Base-by-base conservation (phyloP, 2,888 invertebrate genomes). In the Phengaris arion region DNA sequence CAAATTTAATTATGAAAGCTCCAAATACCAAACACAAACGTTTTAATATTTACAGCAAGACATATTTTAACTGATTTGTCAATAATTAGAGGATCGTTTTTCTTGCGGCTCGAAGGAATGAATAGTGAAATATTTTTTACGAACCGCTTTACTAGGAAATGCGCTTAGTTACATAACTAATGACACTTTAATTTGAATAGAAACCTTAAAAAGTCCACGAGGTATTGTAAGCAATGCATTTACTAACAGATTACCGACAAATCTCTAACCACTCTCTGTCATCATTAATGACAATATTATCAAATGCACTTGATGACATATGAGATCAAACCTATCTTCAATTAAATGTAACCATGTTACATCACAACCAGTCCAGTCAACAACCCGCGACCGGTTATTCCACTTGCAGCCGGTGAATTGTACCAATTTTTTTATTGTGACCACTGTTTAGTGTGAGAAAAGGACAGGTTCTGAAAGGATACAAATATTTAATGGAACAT, bases 301-400 rank as follows among this genome's bases (percentile, higher is more conserved):
- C 64, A 45, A 64, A 12, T 64, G 35, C 0, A 64, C 64, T 35
- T 45, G 64, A 64, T 64, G 64, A 64, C 64, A 45, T 64, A 3
- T 64, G 8, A 59, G 45, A 46, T 46, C 68, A 68, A 48, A 69
- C 9, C 69, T 69, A 69, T 69, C 48, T 52, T 2, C 48, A 15
- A 51, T 48, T 15, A 48, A 48, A 15, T 15, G 84, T 82, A 85
- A 84, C 82, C 84, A 83, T 82, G 85, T 91, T 90, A 89, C 90
- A 89, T 92, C 91, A 92, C 87, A 91, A 90, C 90, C 89, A 88
- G 90, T 89, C 85, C 84, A 89, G 90, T 90, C 89, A 88, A 91
- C 87, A 87, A 86, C 88, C 87, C 87, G 87, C 84, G 83, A 84
- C 85, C 72, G 76, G 77, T 78, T 77, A 55, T 74, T 80, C 78